Evolutionary conservation across 2,797 vertebrate genomes (phyloP).

Genomic region (Myiotriccus ornatus): DNA sequence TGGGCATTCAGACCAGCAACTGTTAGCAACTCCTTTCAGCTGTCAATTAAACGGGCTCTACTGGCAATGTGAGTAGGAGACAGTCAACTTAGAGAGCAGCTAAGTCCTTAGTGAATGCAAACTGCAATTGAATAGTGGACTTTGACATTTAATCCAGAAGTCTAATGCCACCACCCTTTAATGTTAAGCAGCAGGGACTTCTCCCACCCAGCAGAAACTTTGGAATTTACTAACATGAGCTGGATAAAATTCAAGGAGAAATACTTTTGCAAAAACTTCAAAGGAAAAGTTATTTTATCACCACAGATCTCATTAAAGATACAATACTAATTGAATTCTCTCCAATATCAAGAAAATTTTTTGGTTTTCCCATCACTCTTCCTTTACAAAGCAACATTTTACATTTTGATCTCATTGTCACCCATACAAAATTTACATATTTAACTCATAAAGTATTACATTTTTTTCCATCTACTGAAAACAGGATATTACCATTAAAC

Average conservation of each 20-base stretch:
- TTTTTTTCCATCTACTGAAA: background rate
- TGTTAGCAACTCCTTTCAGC: background rate
- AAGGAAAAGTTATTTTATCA: background rate
- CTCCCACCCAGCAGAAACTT: background rate
- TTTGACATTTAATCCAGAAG: background rate
- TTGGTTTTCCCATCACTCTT: background rate
- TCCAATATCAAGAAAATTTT: background rate
- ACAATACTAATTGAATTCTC: background rate
- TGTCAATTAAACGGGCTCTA: background rate
- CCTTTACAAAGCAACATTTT: background rate
- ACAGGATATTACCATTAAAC: background rate
- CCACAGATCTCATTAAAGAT: background rate
- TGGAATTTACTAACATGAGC: background rate
- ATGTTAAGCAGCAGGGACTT: background rate
- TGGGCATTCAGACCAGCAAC: background rate
- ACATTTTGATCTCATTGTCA: background rate
- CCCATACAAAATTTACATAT: background rate
- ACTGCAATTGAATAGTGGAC: background rate
- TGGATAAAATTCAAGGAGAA: background rate
- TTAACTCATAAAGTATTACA: background rate
- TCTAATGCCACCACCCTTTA: background rate
- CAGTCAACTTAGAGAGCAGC: background rate
- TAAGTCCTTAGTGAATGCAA: background rate
- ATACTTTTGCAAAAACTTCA: background rate
- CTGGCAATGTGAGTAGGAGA: background rate